phyloP scores from a whole-genome alignment of 2,113 vertebrate genomes.

The Puntigrus tetrazona region DNA sequence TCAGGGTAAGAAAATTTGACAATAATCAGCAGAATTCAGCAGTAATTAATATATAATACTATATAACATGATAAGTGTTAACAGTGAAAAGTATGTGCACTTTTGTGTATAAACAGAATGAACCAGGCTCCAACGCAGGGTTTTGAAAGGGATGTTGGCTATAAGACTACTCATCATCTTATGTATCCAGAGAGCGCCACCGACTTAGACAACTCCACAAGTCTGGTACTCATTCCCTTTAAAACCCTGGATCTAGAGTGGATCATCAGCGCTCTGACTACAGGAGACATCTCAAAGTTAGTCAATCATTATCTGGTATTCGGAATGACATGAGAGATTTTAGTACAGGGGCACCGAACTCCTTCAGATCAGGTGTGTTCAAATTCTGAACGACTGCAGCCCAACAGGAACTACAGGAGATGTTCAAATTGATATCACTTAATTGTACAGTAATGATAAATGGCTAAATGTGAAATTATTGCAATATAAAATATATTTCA shows the following conservation, averaged over 20 bases:
- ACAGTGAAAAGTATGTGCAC: no score
- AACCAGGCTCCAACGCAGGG: conserved; percentile 84
- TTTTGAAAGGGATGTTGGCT: conserved; percentile 87
- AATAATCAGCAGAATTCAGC: no score
- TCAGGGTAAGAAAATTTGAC: background rate
- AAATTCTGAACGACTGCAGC: no score
- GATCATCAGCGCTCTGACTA: conserved; percentile 87
- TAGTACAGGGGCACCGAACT: no score
- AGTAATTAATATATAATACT: background rate
- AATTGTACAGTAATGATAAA: no score
- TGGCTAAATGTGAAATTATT: no score
- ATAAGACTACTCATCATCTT: conserved; percentile 90
- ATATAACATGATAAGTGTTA: background rate
- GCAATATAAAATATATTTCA: no score
- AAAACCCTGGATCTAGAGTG: conserved; percentile 90
- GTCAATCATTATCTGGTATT: conserved; percentile 43
- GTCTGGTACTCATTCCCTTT: conserved; percentile 85
- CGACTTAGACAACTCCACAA: conserved; percentile 42
- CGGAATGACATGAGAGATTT: background rate
- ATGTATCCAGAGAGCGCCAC: conserved; percentile 85
- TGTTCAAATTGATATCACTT: no score
- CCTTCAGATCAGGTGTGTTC: no score
- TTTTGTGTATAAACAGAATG: conserved; percentile 78
- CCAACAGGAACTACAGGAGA: no score
- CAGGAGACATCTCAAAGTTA: conserved; percentile 86